Evolutionary conservation across 1,140 invertebrate species (phyloP).

Genomic region (Drosophila arawakana): DNA sequence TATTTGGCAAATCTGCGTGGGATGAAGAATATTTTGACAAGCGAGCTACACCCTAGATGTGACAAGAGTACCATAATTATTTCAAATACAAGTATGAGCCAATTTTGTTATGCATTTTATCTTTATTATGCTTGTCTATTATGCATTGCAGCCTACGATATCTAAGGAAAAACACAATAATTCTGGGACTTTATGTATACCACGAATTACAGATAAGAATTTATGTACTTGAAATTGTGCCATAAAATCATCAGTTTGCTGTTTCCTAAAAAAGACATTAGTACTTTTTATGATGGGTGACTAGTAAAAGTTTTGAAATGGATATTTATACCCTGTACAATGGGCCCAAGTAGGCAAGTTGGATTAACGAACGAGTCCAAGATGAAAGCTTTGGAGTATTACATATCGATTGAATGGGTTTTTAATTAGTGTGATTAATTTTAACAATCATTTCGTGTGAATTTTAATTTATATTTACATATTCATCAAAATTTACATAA

Average conservation of each 20-base stretch:
- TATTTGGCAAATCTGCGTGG: too few relatives aligned
- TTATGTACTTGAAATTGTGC: not conserved
- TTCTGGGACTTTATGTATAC: not conserved
- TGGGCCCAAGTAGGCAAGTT: too few relatives aligned
- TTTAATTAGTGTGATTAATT: conserved; percentile 27
- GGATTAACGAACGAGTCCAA: not conserved
- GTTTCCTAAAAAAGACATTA: too few relatives aligned
- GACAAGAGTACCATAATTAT: not conserved
- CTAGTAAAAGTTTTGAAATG: too few relatives aligned
- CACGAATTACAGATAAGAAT: conserved; percentile 1
- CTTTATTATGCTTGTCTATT: too few relatives aligned
- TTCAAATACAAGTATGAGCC: too few relatives aligned
- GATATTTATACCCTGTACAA: too few relatives aligned
- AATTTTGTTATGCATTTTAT: too few relatives aligned
- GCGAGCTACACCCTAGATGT: not conserved
- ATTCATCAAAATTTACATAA: conserved; percentile 37
- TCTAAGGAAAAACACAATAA: not conserved
- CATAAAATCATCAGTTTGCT: not conserved
- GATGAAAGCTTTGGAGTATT: not conserved
- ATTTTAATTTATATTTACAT: conserved; percentile 29
- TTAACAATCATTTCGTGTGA: conserved; percentile 1
- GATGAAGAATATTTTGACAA: too few relatives aligned
- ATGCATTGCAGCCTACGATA: too few relatives aligned
- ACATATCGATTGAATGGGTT: conserved; percentile 15
- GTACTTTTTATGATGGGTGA: too few relatives aligned